Conservation (phyloP, 2,888 invertebrate species). For the Oxytorus armatus region DNA sequence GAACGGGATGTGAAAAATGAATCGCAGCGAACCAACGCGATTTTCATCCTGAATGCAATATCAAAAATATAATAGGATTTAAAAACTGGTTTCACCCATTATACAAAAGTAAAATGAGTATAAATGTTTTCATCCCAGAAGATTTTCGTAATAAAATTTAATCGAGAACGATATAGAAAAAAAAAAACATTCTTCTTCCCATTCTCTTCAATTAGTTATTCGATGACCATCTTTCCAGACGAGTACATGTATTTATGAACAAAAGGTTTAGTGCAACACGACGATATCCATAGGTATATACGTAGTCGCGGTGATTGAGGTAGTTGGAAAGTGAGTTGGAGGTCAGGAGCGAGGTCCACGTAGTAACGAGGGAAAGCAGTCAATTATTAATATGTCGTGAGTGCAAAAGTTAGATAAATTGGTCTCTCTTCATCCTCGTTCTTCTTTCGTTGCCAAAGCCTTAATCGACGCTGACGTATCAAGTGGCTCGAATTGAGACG, state of each 20-base stretch:
- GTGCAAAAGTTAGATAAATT: slow-evolving; percentile 52
- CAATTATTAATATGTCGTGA: slow-evolving; percentile 61
- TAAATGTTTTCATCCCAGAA: too few relatives aligned
- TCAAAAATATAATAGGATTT: too few relatives aligned
- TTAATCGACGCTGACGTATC: slow-evolving; percentile 70
- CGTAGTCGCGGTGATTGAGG: slow-evolving; percentile 49
- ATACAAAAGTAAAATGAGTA: too few relatives aligned
- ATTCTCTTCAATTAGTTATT: slow-evolving; percentile 16
- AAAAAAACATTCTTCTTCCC: too few relatives aligned
- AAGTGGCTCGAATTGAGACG: slow-evolving; percentile 71
- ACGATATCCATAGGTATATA: background rate
- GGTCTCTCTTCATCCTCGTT: background rate
- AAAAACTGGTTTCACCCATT: too few relatives aligned
- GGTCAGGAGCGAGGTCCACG: slow-evolving; percentile 65
- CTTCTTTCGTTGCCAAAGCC: slow-evolving; percentile 52
- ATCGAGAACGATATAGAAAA: too few relatives aligned
- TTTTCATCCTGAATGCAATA: too few relatives aligned
- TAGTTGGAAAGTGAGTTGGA: slow-evolving; percentile 59
- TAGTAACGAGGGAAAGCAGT: slow-evolving; percentile 66
- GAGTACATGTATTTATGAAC: background rate
- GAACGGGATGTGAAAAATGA: too few relatives aligned
- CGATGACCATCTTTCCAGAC: slow-evolving; percentile 27
- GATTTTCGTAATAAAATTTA: too few relatives aligned
- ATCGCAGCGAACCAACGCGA: too few relatives aligned
- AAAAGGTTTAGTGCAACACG: slow-evolving; percentile 25